Evolutionary conservation across 2,888 invertebrate species (phyloP), one percentile per base, ranked within the genome.

Genomic region (Teinopalpus imperialis): DNA sequence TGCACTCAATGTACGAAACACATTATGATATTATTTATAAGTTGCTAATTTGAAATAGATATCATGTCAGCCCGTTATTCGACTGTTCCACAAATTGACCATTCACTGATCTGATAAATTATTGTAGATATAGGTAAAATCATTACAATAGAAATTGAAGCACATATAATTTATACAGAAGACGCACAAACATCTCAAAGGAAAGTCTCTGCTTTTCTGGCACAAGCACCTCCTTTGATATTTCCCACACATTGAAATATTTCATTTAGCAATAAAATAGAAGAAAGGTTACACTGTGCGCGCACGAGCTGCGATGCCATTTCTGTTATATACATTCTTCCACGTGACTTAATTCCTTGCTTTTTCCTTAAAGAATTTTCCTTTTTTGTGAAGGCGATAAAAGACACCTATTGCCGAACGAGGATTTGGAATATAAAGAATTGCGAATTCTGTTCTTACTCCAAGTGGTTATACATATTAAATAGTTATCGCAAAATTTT

Each of bases 251-350:
- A 43, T 43, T 43, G 21, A 35, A 43, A 43, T 43, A 35, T 35
- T 35, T 43, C 43, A 43, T 31, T 44, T 45, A 13, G 26, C 24
- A 39, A 45, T 31, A 39, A 32, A 39, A 39, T 39, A 20, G 26
- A 26, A 14, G 13, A 21, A 45, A 9, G 31, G 24, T 23, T 26
- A 44, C 26, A 32, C 10, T 39, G 21, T 39, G 32, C 31, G 31
- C 42, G 34, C 39, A 27, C 37, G 44, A 23, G n/a, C 30, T 12
- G 30, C 39, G 24, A 13, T 27, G 32, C 39, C 39, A 7, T 13
- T 45, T 45, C 44, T 45, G 39, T 45, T 39, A 45, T 44, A 26
- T 20, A 39, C 24, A 13, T 13, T 37, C 32, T 45, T 45, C 39
- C 44, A 18, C 39, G 37, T 32, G 39, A 32, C 39, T 39, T 44